Evolutionary conservation across 2,888 invertebrate species (phyloP).

Genomic region (Microctonus brassicae): DNA sequence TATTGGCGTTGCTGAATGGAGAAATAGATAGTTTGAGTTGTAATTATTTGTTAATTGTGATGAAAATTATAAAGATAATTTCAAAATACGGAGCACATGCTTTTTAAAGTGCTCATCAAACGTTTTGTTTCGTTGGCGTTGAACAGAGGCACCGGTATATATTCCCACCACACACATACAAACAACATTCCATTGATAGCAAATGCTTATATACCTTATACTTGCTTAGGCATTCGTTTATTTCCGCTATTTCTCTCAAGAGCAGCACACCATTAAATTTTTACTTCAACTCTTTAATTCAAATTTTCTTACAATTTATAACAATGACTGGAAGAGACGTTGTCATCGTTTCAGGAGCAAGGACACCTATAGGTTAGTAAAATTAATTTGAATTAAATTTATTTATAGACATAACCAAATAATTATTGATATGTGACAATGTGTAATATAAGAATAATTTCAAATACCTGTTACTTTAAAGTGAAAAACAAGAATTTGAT

Average conservation of each 20-base stretch:
- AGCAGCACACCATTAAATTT: conserved; percentile 48
- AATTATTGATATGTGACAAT: not conserved
- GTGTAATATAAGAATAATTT: not conserved
- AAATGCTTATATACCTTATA: no score
- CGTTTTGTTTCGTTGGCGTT: not conserved
- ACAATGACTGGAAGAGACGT: conserved; percentile 71
- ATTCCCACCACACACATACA: not conserved
- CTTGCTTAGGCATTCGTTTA: conserved; percentile 36
- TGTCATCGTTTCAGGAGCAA: conserved; percentile 82
- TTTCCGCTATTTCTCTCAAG: conserved; percentile 44
- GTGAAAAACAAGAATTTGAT: not conserved
- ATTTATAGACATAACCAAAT: conserved; percentile 33
- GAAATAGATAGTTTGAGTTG: no score
- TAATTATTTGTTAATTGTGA: no score
- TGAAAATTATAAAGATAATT: not conserved
- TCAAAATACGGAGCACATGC: not conserved
- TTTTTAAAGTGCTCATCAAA: conserved; percentile 5
- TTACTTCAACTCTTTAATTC: conserved; percentile 18
- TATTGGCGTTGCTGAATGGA: not conserved
- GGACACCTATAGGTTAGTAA: conserved; percentile 86
- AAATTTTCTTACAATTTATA: conserved; percentile 23
- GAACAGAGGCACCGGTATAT: conserved; percentile 1
- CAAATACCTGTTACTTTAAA: not conserved
- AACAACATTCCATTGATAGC: not conserved
- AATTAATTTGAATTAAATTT: not conserved